Evolutionary conservation across 2,797 vertebrate species (phyloP).

Genomic region (Valencia hispanica): DNA sequence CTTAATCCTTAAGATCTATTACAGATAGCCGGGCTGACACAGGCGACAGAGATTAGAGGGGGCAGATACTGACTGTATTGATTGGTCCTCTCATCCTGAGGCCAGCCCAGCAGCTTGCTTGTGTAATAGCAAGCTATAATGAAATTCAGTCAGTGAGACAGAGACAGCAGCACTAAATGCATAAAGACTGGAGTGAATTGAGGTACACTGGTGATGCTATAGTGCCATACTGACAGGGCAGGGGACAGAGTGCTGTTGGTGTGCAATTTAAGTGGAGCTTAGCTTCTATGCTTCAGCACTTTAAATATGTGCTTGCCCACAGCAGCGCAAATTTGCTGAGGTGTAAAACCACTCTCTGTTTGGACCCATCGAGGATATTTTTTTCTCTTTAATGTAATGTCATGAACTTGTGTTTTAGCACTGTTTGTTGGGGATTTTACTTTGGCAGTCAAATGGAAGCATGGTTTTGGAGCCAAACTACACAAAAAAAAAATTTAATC

Average conservation of each 20-base stretch:
- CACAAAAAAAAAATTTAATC: background rate
- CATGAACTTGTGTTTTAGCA: conserved; percentile 49
- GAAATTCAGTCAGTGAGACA: conserved; percentile 77
- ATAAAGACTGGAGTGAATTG: conserved; percentile 57
- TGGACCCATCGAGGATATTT: conserved; percentile 16
- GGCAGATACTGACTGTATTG: conserved; percentile 84
- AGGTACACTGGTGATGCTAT: conserved; percentile 41
- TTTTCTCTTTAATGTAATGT: conserved; percentile 39
- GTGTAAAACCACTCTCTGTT: conserved; percentile 40
- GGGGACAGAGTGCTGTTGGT: conserved; percentile 28
- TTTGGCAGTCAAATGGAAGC: conserved; percentile 45
- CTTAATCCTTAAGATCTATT: conserved; percentile 86
- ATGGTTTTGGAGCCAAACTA: conserved; percentile 42
- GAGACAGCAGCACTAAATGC: conserved; percentile 63
- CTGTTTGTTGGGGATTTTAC: conserved; percentile 52
- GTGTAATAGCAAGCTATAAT: conserved; percentile 79
- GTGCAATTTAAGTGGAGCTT: conserved; percentile 57
- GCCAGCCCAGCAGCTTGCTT: conserved; percentile 70
- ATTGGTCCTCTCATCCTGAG: conserved; percentile 77
- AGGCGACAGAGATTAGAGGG: conserved; percentile 82
- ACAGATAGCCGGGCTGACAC: conserved; percentile 81
- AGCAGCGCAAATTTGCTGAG: conserved; percentile 39
- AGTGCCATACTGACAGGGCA: conserved; percentile 17
- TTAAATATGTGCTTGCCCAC: conserved; percentile 41
- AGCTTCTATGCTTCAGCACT: conserved; percentile 42